Conservation (phyloP, 2,888 invertebrate genomes). For the Rotaria magnacalcarata region DNA sequence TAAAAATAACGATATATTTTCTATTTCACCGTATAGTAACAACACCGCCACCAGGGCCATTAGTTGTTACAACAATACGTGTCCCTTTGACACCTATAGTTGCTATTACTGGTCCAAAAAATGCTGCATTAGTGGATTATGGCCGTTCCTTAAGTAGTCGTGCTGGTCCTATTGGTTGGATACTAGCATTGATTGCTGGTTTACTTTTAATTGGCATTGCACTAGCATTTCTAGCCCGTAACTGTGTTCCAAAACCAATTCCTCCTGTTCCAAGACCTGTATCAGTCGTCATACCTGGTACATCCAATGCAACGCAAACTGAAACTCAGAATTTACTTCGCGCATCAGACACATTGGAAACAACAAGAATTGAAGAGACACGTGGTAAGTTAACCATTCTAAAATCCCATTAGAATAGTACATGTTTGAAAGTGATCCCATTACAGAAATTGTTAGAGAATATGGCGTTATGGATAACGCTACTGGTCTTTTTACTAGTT, state of each 20-base stretch:
- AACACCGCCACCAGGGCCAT: background rate
- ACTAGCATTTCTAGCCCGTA: conserved; percentile 38
- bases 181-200: conserved; percentile 40
- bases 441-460: conserved; percentile 25
- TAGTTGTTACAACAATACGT: background rate
- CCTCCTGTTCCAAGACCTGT: background rate
- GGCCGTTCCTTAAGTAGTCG: background rate
- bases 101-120: background rate
- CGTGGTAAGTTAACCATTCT: background rate
- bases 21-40: background rate
- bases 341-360: background rate
- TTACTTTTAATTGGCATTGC: conserved; percentile 40
- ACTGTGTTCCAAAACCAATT: conserved; percentile 5
- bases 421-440: conserved; percentile 23
- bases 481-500: background rate
- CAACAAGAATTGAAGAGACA: background rate
- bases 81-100: background rate
- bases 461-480: background rate
- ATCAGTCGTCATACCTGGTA: background rate
- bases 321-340: too few species aligned
- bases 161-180: conserved; percentile 34
- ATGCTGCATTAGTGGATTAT: background rate
- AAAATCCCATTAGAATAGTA: background rate
- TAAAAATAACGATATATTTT: background rate
- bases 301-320: background rate